Evolutionary conservation across 1,140 invertebrate genomes (phyloP).

Genomic region (Sminthurinus signatus): DNA sequence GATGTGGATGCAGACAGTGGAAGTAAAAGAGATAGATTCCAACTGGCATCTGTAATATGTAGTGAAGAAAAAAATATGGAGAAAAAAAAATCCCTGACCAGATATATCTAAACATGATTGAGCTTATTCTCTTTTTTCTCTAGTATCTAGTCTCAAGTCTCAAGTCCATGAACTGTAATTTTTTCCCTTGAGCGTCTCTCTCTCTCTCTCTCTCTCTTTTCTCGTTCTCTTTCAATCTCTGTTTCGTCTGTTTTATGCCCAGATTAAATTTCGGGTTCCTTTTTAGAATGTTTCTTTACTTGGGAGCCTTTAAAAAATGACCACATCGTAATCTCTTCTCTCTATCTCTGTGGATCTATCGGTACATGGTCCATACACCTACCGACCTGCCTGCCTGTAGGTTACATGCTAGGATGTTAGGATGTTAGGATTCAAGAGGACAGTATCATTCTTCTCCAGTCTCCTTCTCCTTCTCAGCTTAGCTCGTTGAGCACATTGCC

Average conservation of each 20-base stretch:
- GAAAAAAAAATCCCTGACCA: slow-evolving; percentile 3
- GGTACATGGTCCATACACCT: too few species aligned
- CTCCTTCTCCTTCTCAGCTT: background rate
- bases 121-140: too few species aligned
- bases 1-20: too few species aligned
- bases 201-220: too few species aligned
- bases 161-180: slow-evolving; percentile 18
- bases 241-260: too few species aligned
- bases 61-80: background rate
- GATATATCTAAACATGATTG: too few species aligned
- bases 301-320: slow-evolving; percentile 28
- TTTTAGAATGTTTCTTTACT: slow-evolving; percentile 6
- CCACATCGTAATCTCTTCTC: slow-evolving; percentile 21
- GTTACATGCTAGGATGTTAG: too few species aligned
- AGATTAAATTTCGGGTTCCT: slow-evolving; percentile 27
- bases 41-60: background rate
- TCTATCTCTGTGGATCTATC: background rate
- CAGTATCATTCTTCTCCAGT: background rate
- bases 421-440: too few species aligned
- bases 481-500: too few species aligned
- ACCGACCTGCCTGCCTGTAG: slow-evolving; percentile 2
- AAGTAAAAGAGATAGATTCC: slow-evolving; percentile 12
- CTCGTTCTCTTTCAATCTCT: too few species aligned
- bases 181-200: slow-evolving; percentile 16
- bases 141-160: too few species aligned